A percentile compares a stretch with the other conserved stretches of the same genome.
Evolutionary conservation across 2,113 vertebrate genomes (phyloP).

Genomic region (Lates calcarifer): DNA sequence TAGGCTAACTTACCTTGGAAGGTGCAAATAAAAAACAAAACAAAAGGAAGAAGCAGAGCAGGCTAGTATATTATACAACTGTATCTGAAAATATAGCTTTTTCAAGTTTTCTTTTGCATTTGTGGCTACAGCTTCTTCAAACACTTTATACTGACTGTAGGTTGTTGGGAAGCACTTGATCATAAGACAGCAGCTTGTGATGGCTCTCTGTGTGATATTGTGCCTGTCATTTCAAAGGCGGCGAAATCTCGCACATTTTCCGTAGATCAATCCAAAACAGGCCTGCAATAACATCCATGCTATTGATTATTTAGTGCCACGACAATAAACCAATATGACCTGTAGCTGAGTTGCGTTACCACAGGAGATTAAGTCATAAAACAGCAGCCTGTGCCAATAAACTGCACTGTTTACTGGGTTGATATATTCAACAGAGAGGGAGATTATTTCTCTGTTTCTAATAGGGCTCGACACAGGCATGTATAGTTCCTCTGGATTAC

Average conservation of each 20-base stretch:
- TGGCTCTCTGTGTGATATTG: constrained; percentile 30
- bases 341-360: constrained; percentile 49
- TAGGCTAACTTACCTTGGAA: constrained; percentile 60
- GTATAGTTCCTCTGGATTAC: constrained; percentile 60
- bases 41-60: background rate
- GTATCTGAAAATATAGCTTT: constrained; percentile 6
- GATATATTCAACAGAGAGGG: constrained; percentile 59
- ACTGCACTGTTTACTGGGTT: constrained; percentile 57
- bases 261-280: constrained; percentile 67
- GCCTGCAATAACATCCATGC: constrained; percentile 55
- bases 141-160: constrained; percentile 30
- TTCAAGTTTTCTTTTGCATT: constrained; percentile 5
- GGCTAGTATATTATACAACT: background rate
- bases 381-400: constrained; percentile 69
- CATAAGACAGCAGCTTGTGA: constrained; percentile 6
- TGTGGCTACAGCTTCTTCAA: constrained; percentile 31
- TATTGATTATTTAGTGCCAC: constrained; percentile 73
- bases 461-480: constrained; percentile 51
- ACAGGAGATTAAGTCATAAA: constrained; percentile 76
- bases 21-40: constrained; percentile 29
- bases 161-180: constrained; percentile 25
- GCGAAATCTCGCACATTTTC: constrained; percentile 30
- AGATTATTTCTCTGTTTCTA: constrained; percentile 65
- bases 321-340: constrained; percentile 76
- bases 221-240: constrained; percentile 22